phyloP scores from a whole-genome alignment of 1,140 invertebrate genomes.

The Trichogramma pretiosum region DNA sequence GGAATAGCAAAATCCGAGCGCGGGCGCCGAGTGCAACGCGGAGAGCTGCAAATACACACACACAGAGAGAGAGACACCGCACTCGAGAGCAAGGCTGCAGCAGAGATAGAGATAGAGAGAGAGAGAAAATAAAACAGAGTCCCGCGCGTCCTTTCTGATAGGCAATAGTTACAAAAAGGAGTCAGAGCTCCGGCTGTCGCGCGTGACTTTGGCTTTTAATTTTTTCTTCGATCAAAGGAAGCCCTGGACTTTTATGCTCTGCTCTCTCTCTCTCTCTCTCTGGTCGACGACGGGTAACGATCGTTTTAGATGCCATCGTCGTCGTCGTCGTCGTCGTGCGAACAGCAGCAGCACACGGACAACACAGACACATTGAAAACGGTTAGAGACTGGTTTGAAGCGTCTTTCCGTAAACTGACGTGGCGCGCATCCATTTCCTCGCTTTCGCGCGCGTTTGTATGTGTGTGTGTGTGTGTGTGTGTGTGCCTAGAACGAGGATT shows the following conservation, averaged over 20 bases:
- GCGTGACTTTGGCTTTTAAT: conserved; percentile 42
- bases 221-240: conserved; percentile 40
- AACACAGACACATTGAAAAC: too few relatives aligned
- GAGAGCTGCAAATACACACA: conserved; percentile 16
- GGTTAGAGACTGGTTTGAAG: conserved; percentile 16
- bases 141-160: too few relatives aligned
- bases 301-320: too few relatives aligned
- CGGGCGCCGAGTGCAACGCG: neutral
- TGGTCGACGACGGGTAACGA: neutral
- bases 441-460: neutral
- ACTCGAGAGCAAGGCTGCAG: neutral
- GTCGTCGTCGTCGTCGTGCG: too few relatives aligned
- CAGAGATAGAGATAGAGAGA: neutral
- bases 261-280: neutral
- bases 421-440: conserved; percentile 21
- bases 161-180: too few relatives aligned
- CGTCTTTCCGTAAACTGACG: conserved; percentile 17
- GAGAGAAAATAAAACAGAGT: conserved; percentile 1
- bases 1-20: too few relatives aligned
- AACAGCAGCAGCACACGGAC: too few relatives aligned
- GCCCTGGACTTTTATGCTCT: neutral
- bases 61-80: conserved; percentile 5
- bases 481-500: neutral
- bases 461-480: conserved; percentile 2
- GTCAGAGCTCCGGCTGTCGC: conserved; percentile 29